phyloP scores from a whole-genome alignment of 2,113 vertebrate species.

The Boulengeromyrus knoepffleri region DNA sequence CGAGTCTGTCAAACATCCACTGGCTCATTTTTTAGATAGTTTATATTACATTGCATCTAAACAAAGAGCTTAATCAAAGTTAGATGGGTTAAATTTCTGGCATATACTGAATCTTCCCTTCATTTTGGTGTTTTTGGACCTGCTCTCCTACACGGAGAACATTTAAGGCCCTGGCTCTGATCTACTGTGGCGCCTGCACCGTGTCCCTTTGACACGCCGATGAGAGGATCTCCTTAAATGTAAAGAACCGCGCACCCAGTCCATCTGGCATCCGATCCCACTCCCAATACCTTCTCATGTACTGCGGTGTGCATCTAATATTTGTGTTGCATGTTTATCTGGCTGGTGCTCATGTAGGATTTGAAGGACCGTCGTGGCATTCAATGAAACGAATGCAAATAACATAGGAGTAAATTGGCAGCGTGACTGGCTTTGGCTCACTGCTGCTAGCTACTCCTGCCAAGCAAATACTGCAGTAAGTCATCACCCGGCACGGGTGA shows the following conservation, averaged over 20 bases:
- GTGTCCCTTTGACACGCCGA: not conserved
- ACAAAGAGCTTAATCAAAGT: not conserved
- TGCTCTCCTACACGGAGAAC: not conserved
- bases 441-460: not conserved
- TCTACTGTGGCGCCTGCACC: not conserved
- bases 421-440: not conserved
- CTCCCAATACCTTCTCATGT: not conserved
- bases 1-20: not conserved
- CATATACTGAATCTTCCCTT: not conserved
- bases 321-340: not conserved
- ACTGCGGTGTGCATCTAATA: not conserved
- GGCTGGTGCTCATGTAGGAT: not conserved
- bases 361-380: not conserved
- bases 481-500: not conserved
- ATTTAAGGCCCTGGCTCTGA: not conserved
- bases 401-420: not conserved
- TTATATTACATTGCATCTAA: not conserved
- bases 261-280: not conserved
- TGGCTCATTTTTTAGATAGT: not conserved
- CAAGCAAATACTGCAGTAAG: not conserved
- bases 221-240: not conserved
- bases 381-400: not conserved
- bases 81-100: not conserved
- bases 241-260: not conserved
- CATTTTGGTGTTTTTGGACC: not conserved